These are phyloP conservation scores for Monochamus alternatus DNA, from an alignment of 2,888 invertebrate genomes.

Conservation along the genomic window DNA sequence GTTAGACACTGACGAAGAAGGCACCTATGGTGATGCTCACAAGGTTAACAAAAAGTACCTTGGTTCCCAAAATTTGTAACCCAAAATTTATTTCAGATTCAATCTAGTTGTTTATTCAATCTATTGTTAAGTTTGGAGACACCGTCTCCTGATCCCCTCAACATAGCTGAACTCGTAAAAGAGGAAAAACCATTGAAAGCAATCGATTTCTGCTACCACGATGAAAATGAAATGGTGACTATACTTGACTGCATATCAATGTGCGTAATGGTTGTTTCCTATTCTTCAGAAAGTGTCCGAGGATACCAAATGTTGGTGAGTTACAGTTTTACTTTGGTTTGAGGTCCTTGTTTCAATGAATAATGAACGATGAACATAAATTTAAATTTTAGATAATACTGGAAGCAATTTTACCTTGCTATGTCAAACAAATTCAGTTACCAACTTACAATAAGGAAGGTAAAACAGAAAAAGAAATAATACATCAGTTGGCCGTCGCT, in stretches of 20 bases:
- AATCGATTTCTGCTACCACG: constrained; percentile 98
- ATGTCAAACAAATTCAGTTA: constrained; percentile 93
- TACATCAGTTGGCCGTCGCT: constrained; percentile 93
- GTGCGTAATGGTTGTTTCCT: constrained; percentile 99
- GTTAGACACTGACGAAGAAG: constrained; percentile 91
- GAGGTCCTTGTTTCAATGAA: no score
- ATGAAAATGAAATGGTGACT: constrained; percentile 97
- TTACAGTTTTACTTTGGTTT: not conserved
- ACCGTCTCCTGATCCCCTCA: constrained; percentile 93
- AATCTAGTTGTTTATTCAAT: constrained; percentile 93
- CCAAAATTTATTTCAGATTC: constrained; percentile 65
- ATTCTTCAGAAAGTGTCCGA: constrained; percentile 94
- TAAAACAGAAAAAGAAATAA: constrained; percentile 93
- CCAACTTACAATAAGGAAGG: constrained; percentile 92
- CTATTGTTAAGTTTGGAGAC: constrained; percentile 93
- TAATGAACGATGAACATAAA: not conserved
- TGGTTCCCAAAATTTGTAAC: not conserved
- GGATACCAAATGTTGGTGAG: constrained; percentile 92
- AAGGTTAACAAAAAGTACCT: constrained; percentile 75
- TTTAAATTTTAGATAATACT: constrained; percentile 83
- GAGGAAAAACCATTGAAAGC: constrained; percentile 93
- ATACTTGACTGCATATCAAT: constrained; percentile 98
- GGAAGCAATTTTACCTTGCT: constrained; percentile 96
- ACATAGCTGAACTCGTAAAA: constrained; percentile 93
- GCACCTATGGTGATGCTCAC: constrained; percentile 92